Base-by-base conservation (phyloP, 2,797 vertebrate species). In the Sebastes taczanowskii region DNA sequence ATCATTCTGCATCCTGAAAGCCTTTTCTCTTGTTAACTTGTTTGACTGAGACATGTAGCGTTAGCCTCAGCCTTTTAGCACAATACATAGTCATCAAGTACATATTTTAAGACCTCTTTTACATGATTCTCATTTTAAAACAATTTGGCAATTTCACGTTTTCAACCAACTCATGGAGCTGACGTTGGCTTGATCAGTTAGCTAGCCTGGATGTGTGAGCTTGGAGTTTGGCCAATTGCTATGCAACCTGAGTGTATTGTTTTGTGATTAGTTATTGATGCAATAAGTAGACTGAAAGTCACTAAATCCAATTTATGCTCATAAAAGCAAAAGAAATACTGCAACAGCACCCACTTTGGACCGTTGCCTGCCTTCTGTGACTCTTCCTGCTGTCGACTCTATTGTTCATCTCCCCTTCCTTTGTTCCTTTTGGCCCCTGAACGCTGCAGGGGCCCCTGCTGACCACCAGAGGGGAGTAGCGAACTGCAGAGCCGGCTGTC, bases 381-480 rank as follows among this genome's bases (percentile, higher is more conserved):
- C 23, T 66, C 35, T 62, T n/a, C 25, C 27, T 77, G 60, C 60
- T 3, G 20, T 71, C 3, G 5, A 20, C 30, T 79, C 83, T 49
- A 27, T 88, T 89, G 80, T 85, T 83, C 67, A 20, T 16, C 72
- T 59, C 63, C 42, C 6, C 46, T 9, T 80, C 71, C 89, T 88
- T 91, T 91, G 88, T 91, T 88, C 80, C 49, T 27, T 27, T n/a
- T 25, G 72, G 38, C 55, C 46, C 59, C 71, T 22, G 56, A 34
- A 8, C 1, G 0, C 72, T 70, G 85, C 74, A 77, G 55, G 8
- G 63, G 6, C 55, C 5, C 2, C 0, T 3, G 7, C 35, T 7
- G n/a, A 18, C 82, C 91, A 83, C 69, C 35, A 87, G 91, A 84
- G 89, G 87, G 86, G 4, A 60, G 79, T 72, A 80, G 42, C 63